Conservation (phyloP, 2,113 vertebrate species). For the Rallus limicola region DNA sequence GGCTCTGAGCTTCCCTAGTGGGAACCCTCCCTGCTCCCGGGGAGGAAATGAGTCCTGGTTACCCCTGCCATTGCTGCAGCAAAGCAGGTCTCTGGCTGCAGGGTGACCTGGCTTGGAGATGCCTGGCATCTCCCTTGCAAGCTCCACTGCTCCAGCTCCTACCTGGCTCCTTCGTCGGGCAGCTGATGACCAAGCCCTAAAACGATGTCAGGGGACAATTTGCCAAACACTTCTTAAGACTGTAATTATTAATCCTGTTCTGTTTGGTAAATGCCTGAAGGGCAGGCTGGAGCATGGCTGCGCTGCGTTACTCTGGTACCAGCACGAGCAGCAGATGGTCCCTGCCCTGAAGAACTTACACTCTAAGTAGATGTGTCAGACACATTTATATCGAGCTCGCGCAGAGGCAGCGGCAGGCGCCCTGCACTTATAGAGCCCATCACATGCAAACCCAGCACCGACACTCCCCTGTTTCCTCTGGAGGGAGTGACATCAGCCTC, state of each 20-base stretch:
- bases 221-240: background rate
- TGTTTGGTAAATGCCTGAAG: background rate
- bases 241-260: background rate
- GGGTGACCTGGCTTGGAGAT: background rate
- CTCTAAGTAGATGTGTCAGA: background rate
- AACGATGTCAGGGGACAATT: fast-evolving
- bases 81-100: background rate
- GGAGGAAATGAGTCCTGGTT: background rate
- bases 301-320: background rate
- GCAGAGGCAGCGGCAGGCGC: background rate
- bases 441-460: background rate
- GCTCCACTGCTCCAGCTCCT: background rate
- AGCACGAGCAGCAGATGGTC: background rate
- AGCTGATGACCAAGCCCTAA: background rate
- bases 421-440: background rate
- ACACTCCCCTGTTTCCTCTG: background rate
- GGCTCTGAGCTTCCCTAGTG: background rate
- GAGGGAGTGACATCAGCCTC: background rate
- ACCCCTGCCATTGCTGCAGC: background rate
- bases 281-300: background rate
- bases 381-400: background rate
- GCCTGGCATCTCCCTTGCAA: background rate
- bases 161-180: fast-evolving
- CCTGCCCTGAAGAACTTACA: background rate
- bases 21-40: too few relatives aligned